Evolutionary conservation across 2,888 invertebrate species (phyloP).

Genomic region (Chaetoderma sp.): DNA sequence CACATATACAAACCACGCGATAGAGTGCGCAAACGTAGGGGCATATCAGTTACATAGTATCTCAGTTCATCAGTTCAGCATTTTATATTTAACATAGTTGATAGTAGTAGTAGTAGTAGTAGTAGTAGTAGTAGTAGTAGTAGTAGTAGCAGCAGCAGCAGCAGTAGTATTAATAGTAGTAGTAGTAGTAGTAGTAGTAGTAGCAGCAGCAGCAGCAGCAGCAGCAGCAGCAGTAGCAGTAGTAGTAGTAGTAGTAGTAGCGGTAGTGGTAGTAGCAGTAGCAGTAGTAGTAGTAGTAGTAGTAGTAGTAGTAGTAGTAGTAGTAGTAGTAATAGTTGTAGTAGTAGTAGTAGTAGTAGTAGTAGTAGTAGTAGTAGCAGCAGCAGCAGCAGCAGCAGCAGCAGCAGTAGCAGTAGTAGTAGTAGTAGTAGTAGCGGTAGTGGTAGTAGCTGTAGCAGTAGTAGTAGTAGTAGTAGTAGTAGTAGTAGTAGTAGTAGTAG

Average conservation of each 20-base stretch:
- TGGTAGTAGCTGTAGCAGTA: too few species aligned
- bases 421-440: slow-evolving; percentile 26
- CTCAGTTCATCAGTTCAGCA: too few species aligned
- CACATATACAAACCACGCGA: too few species aligned
- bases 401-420: slow-evolving; percentile 17
- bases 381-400: not conserved
- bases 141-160: slow-evolving; percentile 6
- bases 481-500: not conserved
- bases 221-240: slow-evolving; percentile 7
- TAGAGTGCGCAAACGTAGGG: too few species aligned
- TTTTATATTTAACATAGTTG: too few species aligned
- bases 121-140: slow-evolving; percentile 18
- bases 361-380: slow-evolving; percentile 17
- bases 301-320: slow-evolving; percentile 10
- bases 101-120: slow-evolving; percentile 17
- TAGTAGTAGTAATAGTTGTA: too few species aligned
- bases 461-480: not conserved
- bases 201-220: slow-evolving; percentile 21
- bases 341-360: slow-evolving; percentile 15
- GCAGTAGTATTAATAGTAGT: slow-evolving; percentile 8
- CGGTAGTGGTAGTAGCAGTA: slow-evolving; percentile 12
- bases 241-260: not conserved
- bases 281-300: slow-evolving; percentile 17
- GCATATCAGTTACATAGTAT: too few species aligned
- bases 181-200: slow-evolving; percentile 16